Conservation (phyloP, 2,888 invertebrate genomes). For the Exephanes ischioxanthus region DNA sequence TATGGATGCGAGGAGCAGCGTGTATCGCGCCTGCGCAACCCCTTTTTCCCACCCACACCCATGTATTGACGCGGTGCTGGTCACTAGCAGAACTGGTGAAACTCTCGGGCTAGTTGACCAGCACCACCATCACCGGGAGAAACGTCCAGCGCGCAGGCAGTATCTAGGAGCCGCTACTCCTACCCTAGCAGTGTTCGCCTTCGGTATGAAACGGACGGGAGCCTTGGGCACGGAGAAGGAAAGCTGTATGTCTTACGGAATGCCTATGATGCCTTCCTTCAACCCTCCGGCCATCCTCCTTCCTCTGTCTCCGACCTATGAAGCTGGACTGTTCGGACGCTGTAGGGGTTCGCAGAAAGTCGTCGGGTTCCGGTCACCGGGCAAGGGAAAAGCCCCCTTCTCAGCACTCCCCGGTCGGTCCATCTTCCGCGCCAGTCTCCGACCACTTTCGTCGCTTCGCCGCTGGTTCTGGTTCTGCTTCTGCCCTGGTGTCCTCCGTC, state of each 20-base stretch:
- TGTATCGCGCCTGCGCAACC: constrained; percentile 81
- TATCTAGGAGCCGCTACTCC: constrained; percentile 39
- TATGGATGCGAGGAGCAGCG: constrained; percentile 63
- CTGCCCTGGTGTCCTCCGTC: constrained; percentile 53
- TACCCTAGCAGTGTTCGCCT: constrained; percentile 53
- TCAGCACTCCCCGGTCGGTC: constrained; percentile 54
- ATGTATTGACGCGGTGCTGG: constrained; percentile 83
- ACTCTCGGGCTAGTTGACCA: constrained; percentile 77
- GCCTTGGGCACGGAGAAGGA: constrained; percentile 74
- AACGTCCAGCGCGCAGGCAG: constrained; percentile 58
- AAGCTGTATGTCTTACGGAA: constrained; percentile 82
- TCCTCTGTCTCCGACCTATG: constrained; percentile 62
- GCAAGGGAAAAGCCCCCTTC: constrained; percentile 34
- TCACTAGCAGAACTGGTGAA: constrained; percentile 79
- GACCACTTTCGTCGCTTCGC: constrained; percentile 53
- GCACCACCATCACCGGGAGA: constrained; percentile 59
- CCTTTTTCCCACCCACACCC: constrained; percentile 79
- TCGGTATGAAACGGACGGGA: constrained; percentile 66
- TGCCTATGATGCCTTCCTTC: constrained; percentile 82
- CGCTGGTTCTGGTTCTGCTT: constrained; percentile 38
- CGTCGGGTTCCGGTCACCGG: constrained; percentile 53
- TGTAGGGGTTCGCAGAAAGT: constrained; percentile 46
- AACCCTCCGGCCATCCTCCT: constrained; percentile 64
- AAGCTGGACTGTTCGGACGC: constrained; percentile 41
- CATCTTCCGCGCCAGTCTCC: constrained; percentile 66